Evolutionary conservation across 2,113 vertebrate genomes (phyloP), one percentile per base, ranked within the genome.

Genomic region (Zosterops lateralis): DNA sequence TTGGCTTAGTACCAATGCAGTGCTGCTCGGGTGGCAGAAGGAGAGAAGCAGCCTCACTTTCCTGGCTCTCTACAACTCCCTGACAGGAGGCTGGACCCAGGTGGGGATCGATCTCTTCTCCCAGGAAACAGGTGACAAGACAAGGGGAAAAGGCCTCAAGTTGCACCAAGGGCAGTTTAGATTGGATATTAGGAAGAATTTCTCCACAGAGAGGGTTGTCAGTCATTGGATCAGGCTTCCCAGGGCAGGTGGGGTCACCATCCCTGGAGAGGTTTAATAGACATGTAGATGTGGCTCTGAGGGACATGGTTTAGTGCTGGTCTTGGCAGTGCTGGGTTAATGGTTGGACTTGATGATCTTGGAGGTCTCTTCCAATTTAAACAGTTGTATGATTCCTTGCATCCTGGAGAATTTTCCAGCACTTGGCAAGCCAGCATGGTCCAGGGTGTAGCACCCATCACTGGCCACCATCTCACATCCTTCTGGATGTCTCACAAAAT

Each of bases 381-480:
- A 18, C 42, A 20, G 8, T 47, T 54, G 11, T 16, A 15, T 34
- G 20, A 61, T 76, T 76, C 78, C 28, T 53, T 56, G 48, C 5
- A 6, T 62, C 17, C 56, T 86, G 24, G 47, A 65, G 36, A 38
- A 8, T 58, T 56, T 76, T 60, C 53, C 29, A 75, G 70, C 48
- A 31, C n/a, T 67, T 70, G 44, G 5, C 18, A 67, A 75, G 31
- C 34, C 58, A 81, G 31, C 34, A 14, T 2, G 5, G 28, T 34
- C 13, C 31, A 75, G 10, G 0, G 0, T 47, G 38, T 60, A 74
- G n/a, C 17, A 40, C 18, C 12, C 2, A 2, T 54, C 3, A 3
- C 34, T 71, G 61, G 48, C 40, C 54, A 36, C 26, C 7, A 3
- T 84, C 29, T 81, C 26, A 32, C 22, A 12, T 71, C 15, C 29